These are phyloP conservation scores for Carcina quercana DNA, from an alignment of 2,888 invertebrate species.

Conservation along the genomic window DNA sequence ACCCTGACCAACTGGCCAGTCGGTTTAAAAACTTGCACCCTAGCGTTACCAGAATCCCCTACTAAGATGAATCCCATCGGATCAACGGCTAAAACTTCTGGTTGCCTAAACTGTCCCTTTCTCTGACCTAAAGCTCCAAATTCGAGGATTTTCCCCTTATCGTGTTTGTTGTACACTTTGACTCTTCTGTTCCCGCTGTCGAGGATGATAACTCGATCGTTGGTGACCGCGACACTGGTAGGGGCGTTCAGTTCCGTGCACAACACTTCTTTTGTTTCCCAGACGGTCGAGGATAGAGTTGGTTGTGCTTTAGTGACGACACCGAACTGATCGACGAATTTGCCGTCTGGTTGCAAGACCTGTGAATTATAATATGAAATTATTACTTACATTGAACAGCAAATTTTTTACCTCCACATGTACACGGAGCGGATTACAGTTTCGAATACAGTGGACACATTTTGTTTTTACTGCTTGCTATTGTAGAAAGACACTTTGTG, in stretches of 20 bases:
- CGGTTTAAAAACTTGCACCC: slow-evolving; percentile 83
- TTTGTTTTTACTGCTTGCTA: no score
- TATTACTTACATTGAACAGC: no score
- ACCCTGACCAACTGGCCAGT: slow-evolving; percentile 79
- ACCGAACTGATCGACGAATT: slow-evolving; percentile 77
- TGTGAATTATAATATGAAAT: no score
- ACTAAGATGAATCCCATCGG: slow-evolving; percentile 83
- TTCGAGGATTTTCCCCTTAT: slow-evolving; percentile 71
- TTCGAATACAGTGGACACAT: no score
- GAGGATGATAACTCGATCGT: slow-evolving; percentile 70
- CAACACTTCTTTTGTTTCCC: slow-evolving; percentile 42
- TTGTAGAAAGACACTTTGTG: no score
- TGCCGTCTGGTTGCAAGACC: slow-evolving; percentile 74
- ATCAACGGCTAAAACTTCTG: slow-evolving; percentile 83
- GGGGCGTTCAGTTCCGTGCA: slow-evolving; percentile 80
- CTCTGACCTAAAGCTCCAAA: slow-evolving; percentile 80
- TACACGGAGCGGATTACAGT: no score
- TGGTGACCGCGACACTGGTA: slow-evolving; percentile 78
- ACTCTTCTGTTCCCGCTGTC: slow-evolving; percentile 84
- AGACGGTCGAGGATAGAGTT: slow-evolving; percentile 36
- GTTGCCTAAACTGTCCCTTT: slow-evolving; percentile 82
- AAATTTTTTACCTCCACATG: no score
- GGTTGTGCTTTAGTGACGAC: slow-evolving; percentile 48
- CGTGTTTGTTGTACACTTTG: slow-evolving; percentile 70
- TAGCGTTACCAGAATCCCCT: slow-evolving; percentile 85